phyloP scores from a whole-genome alignment of 2,797 vertebrate species.

The Chelidonichthys spinosus region DNA sequence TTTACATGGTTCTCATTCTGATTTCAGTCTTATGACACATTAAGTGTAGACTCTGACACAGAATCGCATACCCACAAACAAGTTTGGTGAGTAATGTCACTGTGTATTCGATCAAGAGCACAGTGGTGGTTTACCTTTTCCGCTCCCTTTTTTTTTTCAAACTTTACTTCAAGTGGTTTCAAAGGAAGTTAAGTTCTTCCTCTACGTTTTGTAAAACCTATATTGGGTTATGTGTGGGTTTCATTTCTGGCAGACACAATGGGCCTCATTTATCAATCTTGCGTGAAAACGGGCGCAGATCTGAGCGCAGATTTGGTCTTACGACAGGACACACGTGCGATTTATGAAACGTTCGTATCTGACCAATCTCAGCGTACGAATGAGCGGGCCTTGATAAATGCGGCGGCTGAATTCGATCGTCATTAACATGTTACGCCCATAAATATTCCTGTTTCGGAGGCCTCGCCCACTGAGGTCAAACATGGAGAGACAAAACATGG shows the following conservation, averaged over 20 bases:
- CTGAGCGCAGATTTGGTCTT: too few relatives aligned
- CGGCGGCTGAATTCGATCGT: too few relatives aligned
- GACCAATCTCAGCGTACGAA: too few relatives aligned
- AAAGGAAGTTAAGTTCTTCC: conserved; percentile 4
- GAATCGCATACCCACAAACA: conserved; percentile 1
- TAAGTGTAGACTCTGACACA: conserved; percentile 35
- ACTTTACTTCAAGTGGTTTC: conserved; percentile 16
- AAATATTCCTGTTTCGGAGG: too few relatives aligned
- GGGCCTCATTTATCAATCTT: too few relatives aligned
- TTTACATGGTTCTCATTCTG: conserved; percentile 30
- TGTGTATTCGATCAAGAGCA: neutral
- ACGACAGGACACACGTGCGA: too few relatives aligned
- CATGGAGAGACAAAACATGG: too few relatives aligned
- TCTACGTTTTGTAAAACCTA: neutral
- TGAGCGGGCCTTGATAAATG: too few relatives aligned
- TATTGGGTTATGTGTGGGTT: conserved; percentile 7
- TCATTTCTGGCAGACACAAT: conserved; percentile 10
- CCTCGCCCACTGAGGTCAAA: too few relatives aligned
- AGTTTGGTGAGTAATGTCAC: neutral
- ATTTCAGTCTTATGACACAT: conserved; percentile 28
- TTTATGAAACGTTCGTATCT: too few relatives aligned
- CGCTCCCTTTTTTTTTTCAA: neutral
- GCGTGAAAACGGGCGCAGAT: too few relatives aligned
- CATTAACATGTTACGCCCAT: too few relatives aligned
- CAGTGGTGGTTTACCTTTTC: conserved; percentile 1